Evolutionary conservation across 2,888 invertebrate species (phyloP), one percentile per base, ranked within the genome.

Genomic region (Drosophila emarginata): DNA sequence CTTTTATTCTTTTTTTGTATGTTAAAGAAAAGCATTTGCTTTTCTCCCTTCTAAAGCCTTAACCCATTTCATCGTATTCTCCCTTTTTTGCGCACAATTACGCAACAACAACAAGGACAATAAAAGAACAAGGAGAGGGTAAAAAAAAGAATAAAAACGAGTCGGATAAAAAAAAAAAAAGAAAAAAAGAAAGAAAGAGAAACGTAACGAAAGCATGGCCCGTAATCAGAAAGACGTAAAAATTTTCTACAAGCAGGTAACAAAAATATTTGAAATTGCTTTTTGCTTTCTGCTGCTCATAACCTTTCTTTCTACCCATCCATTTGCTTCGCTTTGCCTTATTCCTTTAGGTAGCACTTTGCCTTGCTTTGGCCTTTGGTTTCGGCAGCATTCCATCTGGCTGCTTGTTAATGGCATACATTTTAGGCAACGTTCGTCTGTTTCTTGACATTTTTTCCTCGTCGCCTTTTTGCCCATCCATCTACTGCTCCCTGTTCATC

Each of bases 211-310:
- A 65, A 75, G 73, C 80, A 61, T 76, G 76, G 72, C 61, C 65
- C 72, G 85, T 82, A 82, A 82, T 82, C 82, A 88, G 82, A 87
- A 88, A 84, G 79, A 88, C 82, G 82, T 82, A 82, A 82, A 82
- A 82, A 88, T 78, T 63, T 76, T 69, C 74, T 74, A 84, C 81
- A 78, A 88, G 81, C 87, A 87, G 82, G 76, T 88, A 82, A 87
- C 74, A 66, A 85, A 83, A 83, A 89, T 83, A 89, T 87, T 83
- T 83, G 77, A 89, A 83, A 83, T 83, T 89, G 79, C 83, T 83
- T 83, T 86, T 87, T 87, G 72, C 70, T 66, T 72, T 70, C 45
- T 58, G 26, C 26, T 26, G 81, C 73, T 80, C 78, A 71, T 80
- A 82, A 74, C 76, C 74, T 78, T 78, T 80, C 67, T 36, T 64